Percentiles rank a stretch among this genome's conserved stretches.
Conservation (phyloP, 23 tunicate genomes). For the Oikopleura albicans region DNA sequence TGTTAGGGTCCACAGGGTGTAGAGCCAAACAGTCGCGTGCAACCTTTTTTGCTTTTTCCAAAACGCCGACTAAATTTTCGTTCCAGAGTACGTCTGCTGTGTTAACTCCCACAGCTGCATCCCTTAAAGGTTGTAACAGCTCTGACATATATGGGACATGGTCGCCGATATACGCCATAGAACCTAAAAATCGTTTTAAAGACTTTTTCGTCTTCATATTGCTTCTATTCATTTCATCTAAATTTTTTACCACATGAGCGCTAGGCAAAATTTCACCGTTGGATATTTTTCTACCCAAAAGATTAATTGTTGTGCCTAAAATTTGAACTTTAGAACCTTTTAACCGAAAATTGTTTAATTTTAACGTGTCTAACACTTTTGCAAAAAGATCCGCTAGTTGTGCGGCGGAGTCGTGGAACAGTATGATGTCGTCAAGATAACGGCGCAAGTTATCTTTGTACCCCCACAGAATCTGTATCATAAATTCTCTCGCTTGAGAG, state of each 20-base stretch:
- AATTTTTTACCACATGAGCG: background rate
- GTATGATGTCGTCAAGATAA: background rate
- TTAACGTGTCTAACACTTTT: background rate
- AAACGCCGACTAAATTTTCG: background rate
- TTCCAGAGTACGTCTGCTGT: background rate
- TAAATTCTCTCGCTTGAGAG: background rate
- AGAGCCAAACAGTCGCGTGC: background rate
- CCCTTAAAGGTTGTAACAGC: background rate
- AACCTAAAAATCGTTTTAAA: background rate
- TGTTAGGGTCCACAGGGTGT: background rate
- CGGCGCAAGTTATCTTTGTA: no score
- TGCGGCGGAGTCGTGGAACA: background rate
- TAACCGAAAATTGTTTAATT: background rate
- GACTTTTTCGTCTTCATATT: background rate
- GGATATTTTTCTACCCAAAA: background rate
- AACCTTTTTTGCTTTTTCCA: background rate
- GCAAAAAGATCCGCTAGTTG: background rate
- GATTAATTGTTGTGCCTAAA: background rate
- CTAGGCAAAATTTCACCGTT: background rate
- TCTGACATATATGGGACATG: background rate
- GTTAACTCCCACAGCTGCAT: background rate
- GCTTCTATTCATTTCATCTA: background rate
- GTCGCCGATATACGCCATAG: background rate
- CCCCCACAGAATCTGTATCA: background rate
- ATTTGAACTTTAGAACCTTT: no score